Evolutionary conservation across 2,888 invertebrate species (phyloP).

Genomic region (Macrophya alboannulata): DNA sequence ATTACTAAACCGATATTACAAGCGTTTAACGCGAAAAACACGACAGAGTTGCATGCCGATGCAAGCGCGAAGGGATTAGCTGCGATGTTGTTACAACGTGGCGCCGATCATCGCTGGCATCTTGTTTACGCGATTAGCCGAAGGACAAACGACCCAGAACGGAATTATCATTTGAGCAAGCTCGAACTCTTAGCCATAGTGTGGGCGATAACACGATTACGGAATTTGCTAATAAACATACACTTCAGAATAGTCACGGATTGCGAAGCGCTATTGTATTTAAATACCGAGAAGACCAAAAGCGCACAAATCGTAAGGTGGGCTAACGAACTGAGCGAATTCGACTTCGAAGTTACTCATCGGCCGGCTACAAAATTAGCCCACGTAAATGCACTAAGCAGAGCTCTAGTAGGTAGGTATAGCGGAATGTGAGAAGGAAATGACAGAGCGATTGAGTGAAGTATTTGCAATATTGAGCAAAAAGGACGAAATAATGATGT

Average conservation of each 20-base stretch:
- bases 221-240: background rate
- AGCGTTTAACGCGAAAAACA: background rate
- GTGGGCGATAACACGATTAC: background rate
- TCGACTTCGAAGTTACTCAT: conserved; percentile 33
- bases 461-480: too few species aligned
- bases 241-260: conserved; percentile 10
- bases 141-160: background rate
- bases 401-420: conserved; percentile 62
- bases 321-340: background rate
- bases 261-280: conserved; percentile 30
- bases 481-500: too few species aligned
- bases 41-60: conserved; percentile 4
- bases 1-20: background rate
- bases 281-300: conserved; percentile 45
- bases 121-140: background rate
- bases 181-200: background rate
- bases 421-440: conserved; percentile 41
- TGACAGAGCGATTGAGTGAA: conserved; percentile 47
- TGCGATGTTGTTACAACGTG: conserved; percentile 15
- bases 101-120: background rate
- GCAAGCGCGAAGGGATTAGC: background rate
- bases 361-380: background rate
- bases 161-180: background rate
- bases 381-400: conserved; percentile 35
- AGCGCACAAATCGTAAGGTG: conserved; percentile 1